phyloP scores from a whole-genome alignment of 2,797 vertebrate species.

The Rallus crepitans region DNA sequence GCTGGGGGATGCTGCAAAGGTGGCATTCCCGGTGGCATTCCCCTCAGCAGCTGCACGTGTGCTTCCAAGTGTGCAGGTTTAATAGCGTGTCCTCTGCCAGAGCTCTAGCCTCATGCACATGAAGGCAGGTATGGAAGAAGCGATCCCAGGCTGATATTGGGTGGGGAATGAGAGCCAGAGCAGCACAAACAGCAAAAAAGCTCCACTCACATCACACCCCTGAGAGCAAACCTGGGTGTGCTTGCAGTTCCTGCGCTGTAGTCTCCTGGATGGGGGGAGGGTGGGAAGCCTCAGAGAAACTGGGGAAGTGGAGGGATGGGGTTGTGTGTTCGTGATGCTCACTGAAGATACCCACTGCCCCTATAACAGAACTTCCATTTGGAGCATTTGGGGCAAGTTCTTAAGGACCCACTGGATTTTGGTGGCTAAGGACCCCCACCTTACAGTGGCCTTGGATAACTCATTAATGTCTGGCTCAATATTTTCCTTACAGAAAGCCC shows the following conservation, averaged over 20 bases:
- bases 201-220: conserved; percentile 1
- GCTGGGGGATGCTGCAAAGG: background rate
- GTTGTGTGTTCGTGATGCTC: background rate
- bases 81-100: conserved; percentile 10
- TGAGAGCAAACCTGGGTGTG: background rate
- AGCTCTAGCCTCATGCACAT: conserved; percentile 40
- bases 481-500: background rate
- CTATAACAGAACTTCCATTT: conserved; percentile 22
- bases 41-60: conserved; percentile 47
- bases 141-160: background rate
- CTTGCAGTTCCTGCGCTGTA: background rate
- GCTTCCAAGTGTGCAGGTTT: conserved; percentile 40
- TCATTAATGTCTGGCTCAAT: background rate
- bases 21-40: background rate
- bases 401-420: background rate
- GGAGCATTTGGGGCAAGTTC: conserved; percentile 22
- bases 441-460: background rate
- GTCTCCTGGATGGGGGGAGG: background rate
- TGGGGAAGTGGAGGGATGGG: too few species aligned
- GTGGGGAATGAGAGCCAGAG: conserved; percentile 22
- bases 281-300: background rate
- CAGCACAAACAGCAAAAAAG: conserved; percentile 1
- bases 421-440: background rate
- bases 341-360: background rate
- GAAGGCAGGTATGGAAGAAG: background rate